Percentiles rank a stretch among this genome's conserved stretches.
Conservation (phyloP, 2,113 vertebrate genomes). For the Meles meles region DNA sequence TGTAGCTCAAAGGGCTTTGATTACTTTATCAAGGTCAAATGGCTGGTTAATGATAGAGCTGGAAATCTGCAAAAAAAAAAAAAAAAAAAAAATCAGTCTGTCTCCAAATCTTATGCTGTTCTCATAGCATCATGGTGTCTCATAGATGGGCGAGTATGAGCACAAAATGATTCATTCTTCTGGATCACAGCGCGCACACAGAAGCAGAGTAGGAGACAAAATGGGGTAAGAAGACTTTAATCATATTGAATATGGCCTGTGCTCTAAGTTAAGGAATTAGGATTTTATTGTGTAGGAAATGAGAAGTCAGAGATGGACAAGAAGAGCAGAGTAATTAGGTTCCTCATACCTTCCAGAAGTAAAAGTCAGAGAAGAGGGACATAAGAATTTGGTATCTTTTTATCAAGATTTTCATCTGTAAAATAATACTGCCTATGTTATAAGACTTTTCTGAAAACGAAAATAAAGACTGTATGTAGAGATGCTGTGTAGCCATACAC, state of each 20-base stretch:
- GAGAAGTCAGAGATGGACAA: neutral
- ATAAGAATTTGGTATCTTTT: neutral
- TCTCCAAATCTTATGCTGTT: neutral
- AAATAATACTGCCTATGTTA: neutral
- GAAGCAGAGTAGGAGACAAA: neutral
- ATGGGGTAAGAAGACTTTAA: neutral
- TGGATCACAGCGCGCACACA: neutral
- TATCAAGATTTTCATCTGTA: neutral
- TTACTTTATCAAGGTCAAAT: neutral
- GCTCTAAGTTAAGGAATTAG: neutral
- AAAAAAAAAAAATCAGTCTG: neutral
- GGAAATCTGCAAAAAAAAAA: neutral
- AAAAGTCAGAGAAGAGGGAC: neutral
- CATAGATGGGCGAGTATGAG: neutral
- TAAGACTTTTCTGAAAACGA: slow-evolving; percentile 18
- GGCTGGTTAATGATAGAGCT: neutral
- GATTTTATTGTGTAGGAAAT: neutral
- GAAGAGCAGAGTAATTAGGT: neutral
- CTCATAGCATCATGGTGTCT: neutral
- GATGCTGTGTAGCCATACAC: neutral
- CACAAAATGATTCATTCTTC: neutral
- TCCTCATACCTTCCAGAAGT: neutral
- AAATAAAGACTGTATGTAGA: neutral
- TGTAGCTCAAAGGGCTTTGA: neutral
- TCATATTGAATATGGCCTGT: neutral